A percentile compares a stretch with the other conserved stretches of the same genome.
These are phyloP conservation scores for Hypercompe scribonia DNA, from an alignment of 2,888 invertebrate species.

Conservation along the genomic window DNA sequence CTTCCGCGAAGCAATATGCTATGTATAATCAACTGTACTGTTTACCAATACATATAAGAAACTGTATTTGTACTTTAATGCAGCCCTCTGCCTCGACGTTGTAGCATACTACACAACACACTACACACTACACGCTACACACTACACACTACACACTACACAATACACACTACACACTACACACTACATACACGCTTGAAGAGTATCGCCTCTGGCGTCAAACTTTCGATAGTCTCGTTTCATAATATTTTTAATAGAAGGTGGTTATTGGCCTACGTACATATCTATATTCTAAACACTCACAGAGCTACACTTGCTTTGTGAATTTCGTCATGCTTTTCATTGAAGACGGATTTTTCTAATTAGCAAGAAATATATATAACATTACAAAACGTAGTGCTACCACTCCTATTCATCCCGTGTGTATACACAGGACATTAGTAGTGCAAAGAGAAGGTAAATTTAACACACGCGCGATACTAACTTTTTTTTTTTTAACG, in stretches of 20 bases:
- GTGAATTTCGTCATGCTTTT: neutral
- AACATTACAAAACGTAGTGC: too few species aligned
- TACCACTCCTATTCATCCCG: too few species aligned
- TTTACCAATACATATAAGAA: neutral
- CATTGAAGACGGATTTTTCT: neutral
- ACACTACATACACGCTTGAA: neutral
- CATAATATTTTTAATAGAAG: neutral
- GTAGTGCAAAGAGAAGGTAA: too few species aligned
- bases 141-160: neutral
- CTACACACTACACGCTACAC: too few species aligned
- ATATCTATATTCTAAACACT: too few species aligned
- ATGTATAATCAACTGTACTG: neutral
- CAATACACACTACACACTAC: too few species aligned
- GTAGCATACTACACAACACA: neutral
- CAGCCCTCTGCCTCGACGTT: neutral
- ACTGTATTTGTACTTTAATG: neutral
- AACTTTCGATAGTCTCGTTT: neutral
- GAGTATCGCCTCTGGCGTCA: neutral
- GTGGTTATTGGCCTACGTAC: too few species aligned
- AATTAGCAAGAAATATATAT: neutral
- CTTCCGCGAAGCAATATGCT: neutral
- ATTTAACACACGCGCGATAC: too few species aligned
- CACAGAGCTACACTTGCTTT: neutral
- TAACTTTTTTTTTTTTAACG: too few species aligned
- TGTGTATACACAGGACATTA: too few species aligned